phyloP scores from a whole-genome alignment of 2,888 invertebrate species.

The Apamea epomidion region DNA sequence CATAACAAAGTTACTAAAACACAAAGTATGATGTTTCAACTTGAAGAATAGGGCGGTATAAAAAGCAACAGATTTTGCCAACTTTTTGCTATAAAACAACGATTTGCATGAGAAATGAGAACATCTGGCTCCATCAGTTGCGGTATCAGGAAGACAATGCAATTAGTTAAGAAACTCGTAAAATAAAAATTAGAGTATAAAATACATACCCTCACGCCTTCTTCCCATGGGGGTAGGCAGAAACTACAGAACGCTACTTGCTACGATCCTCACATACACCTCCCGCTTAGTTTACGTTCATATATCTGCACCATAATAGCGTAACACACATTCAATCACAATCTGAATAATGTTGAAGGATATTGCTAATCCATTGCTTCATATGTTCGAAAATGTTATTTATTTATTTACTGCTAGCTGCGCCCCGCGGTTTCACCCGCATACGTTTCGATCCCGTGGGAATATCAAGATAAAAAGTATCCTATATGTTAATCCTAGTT shows the following conservation, averaged over 20 bases:
- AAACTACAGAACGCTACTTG: not conserved
- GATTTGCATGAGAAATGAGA: conserved; percentile 83
- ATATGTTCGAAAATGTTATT: too few species aligned
- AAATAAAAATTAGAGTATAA: conserved; percentile 46
- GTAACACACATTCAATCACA: too few species aligned
- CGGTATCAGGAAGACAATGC: conserved; percentile 69
- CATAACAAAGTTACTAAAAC: conserved; percentile 47
- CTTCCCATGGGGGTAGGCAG: not conserved
- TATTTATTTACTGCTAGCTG: too few species aligned
- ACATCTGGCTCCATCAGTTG: conserved; percentile 77
- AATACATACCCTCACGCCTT: not conserved
- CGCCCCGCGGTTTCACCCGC: too few species aligned
- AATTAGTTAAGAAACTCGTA: conserved; percentile 74
- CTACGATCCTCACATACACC: not conserved
- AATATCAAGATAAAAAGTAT: too few species aligned
- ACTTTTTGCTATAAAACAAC: conserved; percentile 81
- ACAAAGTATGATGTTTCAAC: conserved; percentile 47
- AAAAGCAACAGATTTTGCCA: conserved; percentile 71
- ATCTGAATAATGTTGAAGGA: too few species aligned
- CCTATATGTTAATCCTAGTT: too few species aligned
- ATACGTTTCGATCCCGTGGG: too few species aligned
- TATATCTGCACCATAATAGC: too few species aligned
- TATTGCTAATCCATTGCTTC: too few species aligned
- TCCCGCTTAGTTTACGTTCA: too few species aligned
- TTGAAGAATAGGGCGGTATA: conserved; percentile 69